These are phyloP conservation scores for Epinephelus lanceolatus DNA, from an alignment of 2,113 vertebrate species.

Conservation along the genomic window DNA sequence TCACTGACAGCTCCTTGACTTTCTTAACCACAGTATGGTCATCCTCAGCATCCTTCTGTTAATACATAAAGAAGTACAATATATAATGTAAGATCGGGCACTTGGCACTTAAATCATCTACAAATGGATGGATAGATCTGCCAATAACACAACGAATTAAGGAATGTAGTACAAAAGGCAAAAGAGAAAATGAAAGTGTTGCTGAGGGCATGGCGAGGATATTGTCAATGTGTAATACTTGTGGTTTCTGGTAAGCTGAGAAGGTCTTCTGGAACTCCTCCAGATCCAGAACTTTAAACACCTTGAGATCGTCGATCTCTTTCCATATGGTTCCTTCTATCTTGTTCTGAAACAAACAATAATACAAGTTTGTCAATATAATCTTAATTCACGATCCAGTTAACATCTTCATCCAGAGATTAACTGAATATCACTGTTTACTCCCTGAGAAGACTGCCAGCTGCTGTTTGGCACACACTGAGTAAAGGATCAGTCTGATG, in stretches of 20 bases:
- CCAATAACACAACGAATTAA: neutral
- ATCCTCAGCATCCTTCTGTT: constrained; percentile 63
- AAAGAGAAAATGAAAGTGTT: neutral
- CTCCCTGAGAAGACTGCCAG: no score
- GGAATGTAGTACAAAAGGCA: neutral
- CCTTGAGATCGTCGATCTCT: constrained; percentile 91
- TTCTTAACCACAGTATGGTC: constrained; percentile 31
- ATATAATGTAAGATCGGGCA: neutral
- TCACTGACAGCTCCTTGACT: constrained; percentile 73
- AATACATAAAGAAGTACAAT: neutral
- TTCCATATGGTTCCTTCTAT: constrained; percentile 93
- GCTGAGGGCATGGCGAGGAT: neutral
- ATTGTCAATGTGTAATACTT: constrained; percentile 81
- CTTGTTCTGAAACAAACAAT: constrained; percentile 87
- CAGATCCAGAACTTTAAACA: constrained; percentile 93
- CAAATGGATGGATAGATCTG: neutral
- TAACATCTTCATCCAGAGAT: neutral
- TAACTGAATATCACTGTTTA: neutral
- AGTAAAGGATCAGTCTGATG: no score
- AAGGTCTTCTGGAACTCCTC: constrained; percentile 94
- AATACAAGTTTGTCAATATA: neutral
- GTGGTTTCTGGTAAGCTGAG: constrained; percentile 96
- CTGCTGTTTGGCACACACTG: no score
- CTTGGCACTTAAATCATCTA: neutral
- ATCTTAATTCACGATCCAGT: neutral